These are phyloP conservation scores for Steromphala cineraria DNA, from an alignment of 2,888 invertebrate genomes.

Conservation along the genomic window DNA sequence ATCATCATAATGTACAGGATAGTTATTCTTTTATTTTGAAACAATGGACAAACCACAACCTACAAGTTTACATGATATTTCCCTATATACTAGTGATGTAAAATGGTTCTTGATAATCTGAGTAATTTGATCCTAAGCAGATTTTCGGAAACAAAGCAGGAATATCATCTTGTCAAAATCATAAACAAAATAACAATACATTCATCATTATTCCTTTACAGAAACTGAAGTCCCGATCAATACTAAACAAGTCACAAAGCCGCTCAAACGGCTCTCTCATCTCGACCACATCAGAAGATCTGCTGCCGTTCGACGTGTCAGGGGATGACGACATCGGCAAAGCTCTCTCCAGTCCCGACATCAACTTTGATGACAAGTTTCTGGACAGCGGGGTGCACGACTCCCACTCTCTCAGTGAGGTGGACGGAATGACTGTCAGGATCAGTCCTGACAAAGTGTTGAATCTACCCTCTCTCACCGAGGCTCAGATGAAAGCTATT, in stretches of 20 bases:
- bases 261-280: conserved; percentile 50
- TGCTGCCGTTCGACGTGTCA: conserved; percentile 27
- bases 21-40: too few species aligned
- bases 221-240: conserved; percentile 43
- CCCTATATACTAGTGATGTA: too few species aligned
- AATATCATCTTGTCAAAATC: too few species aligned
- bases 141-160: too few species aligned
- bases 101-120: too few species aligned
- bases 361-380: conserved; percentile 47
- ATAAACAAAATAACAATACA: too few species aligned
- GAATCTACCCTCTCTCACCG: conserved; percentile 69
- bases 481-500: conserved; percentile 73
- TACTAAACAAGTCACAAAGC: conserved; percentile 40
- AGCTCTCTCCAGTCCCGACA: conserved; percentile 54
- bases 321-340: conserved; percentile 32
- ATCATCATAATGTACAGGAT: not conserved
- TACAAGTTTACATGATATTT: too few species aligned
- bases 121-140: too few species aligned
- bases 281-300: conserved; percentile 55
- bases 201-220: conserved; percentile 19
- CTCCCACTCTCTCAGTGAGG: conserved; percentile 53
- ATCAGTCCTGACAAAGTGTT: conserved; percentile 69
- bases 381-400: conserved; percentile 51
- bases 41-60: too few species aligned
- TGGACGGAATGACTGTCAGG: conserved; percentile 62